These are phyloP conservation scores for Heliconius himera DNA, from an alignment of 1,140 invertebrate species.

Conservation along the genomic window DNA sequence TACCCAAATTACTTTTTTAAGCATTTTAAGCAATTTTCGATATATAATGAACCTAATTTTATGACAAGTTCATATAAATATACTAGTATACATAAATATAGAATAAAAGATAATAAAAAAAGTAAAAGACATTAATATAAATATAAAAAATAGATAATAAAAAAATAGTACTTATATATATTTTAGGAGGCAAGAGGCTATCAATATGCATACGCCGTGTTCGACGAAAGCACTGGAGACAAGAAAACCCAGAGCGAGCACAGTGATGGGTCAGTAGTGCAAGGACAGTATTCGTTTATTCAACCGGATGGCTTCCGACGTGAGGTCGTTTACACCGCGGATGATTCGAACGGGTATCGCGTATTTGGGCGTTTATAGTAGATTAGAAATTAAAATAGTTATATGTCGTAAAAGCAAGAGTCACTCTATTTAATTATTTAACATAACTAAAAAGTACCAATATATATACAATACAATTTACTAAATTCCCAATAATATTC, in stretches of 20 bases:
- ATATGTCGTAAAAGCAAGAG: not conserved
- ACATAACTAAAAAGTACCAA: too few species aligned
- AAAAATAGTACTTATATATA: too few species aligned
- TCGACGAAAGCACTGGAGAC: constrained; percentile 83
- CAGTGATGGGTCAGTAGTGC: constrained; percentile 83
- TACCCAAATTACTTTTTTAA: constrained; percentile 26
- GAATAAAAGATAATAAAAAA: too few species aligned
- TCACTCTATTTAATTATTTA: not conserved
- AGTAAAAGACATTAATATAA: too few species aligned
- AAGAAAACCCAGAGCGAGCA: constrained; percentile 83
- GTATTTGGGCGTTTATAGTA: constrained; percentile 9
- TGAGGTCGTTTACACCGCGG: constrained; percentile 88
- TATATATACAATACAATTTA: not conserved
- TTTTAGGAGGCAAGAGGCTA: constrained; percentile 46
- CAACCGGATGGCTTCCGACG: constrained; percentile 86
- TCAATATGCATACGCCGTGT: constrained; percentile 76
- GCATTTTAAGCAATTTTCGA: not conserved
- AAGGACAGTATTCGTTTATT: constrained; percentile 83
- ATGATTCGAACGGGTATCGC: constrained; percentile 84
- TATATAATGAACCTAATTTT: not conserved
- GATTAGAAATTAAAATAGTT: not conserved
- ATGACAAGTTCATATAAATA: too few species aligned
- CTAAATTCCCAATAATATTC: not conserved
- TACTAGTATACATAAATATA: too few species aligned
- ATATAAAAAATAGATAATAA: too few species aligned